Evolutionary conservation across 2,797 vertebrate species (phyloP), one percentile per base, ranked within the genome.

Genomic region (Harpagifer antarcticus): DNA sequence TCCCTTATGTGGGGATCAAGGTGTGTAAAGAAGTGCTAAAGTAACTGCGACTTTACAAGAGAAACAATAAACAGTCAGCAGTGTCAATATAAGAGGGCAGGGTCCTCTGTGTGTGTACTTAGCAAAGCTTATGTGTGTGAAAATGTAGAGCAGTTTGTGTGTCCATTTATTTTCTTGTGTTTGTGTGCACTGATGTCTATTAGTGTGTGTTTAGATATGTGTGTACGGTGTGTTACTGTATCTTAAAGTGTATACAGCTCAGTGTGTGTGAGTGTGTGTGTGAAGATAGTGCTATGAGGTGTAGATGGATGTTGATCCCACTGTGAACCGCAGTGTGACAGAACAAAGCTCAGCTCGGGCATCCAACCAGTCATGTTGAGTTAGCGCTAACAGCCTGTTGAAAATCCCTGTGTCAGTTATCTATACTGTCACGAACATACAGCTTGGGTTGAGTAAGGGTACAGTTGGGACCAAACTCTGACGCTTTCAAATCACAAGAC

Each of bases 41-140:
- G 74, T 64, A 86, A 86, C 84, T 79, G 17, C 63, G 75, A 78
- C 31, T 17, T 43, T 65, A 27, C 1, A 64, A 72, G 19, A 76
- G 65, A 76, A 73, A 86, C 88, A 88, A 74, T 76, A 61, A 74
- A 42, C 20, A 48, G 42, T 65, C 74, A 69, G 75, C 42, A 63
- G 43, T 70, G 88, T 91, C 81, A 90, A 80, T 77, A 85, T 17
- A 19, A 79, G 58, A 88, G 85, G 88, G 88, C 84, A 81, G 84
- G 82, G 84, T 79, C 65, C 47, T 50, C 67, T 44, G 43, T 59
- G 48, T 69, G 84, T 88, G 80, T 81, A 74, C 63, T 74, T 53
- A 79, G 56, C 63, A 62, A 68, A 85, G 67, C 52, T n/a, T 48
- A 11, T 47, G 53, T 33, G 31, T 56, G n/a, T 65, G 33, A 27